Conservation (phyloP, 2,113 vertebrate genomes). For the Corythaixoides concolor region DNA sequence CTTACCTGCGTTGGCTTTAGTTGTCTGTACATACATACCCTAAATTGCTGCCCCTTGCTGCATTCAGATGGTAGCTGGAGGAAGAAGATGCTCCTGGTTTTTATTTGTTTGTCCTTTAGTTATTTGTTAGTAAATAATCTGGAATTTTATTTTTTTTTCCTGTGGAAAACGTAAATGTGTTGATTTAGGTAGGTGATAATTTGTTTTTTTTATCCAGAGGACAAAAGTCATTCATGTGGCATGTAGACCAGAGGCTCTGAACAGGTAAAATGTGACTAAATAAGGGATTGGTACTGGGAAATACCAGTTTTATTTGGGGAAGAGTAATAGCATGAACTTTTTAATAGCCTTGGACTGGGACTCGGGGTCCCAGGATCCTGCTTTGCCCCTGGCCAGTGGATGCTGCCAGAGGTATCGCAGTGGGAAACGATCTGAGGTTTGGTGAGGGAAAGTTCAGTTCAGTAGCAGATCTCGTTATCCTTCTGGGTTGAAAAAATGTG, state of each 20-base stretch:
- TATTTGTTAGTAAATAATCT: background rate
- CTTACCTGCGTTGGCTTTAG: background rate
- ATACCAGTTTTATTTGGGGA: background rate
- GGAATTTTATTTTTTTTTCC: background rate
- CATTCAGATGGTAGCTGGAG: background rate
- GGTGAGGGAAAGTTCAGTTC: background rate
- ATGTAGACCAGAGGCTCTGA: background rate
- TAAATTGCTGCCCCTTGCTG: background rate
- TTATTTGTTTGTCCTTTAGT: background rate
- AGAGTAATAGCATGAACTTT: background rate
- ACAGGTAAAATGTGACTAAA: background rate
- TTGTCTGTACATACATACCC: background rate
- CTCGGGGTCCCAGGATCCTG: background rate
- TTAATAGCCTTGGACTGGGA: background rate
- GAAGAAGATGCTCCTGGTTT: background rate
- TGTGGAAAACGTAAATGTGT: background rate
- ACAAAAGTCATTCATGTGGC: rapidly evolving
- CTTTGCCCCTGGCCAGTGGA: background rate
- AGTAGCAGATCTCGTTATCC: background rate
- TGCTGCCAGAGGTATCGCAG: background rate
- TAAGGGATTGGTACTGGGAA: background rate
- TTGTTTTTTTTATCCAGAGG: background rate
- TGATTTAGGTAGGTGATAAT: background rate
- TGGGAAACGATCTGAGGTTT: background rate
- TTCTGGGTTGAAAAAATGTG: background rate